Evolutionary conservation across 2,797 vertebrate species (phyloP).

Genomic region (Sparidentex hasta): DNA sequence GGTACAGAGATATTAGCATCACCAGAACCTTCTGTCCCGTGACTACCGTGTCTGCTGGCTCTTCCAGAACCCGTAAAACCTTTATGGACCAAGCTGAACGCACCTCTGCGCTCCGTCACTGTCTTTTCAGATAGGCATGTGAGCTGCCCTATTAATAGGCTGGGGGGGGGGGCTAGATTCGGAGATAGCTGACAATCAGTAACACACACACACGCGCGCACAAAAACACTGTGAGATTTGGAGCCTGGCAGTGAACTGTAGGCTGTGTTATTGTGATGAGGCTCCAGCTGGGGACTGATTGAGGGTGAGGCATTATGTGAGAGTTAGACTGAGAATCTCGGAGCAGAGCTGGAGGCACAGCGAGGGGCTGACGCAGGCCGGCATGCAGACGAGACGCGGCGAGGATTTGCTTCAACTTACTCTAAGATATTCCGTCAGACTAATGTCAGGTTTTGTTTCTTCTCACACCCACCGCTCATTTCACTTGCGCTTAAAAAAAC

Average conservation of each 20-base stretch:
- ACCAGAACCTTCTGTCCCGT: too few species aligned
- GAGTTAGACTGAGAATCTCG: constrained; percentile 72
- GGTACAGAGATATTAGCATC: background rate
- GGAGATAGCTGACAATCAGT: constrained; percentile 30
- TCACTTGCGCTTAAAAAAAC: constrained; percentile 34
- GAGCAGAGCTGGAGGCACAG: constrained; percentile 64
- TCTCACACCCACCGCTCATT: constrained; percentile 23
- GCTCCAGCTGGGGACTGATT: constrained; percentile 77
- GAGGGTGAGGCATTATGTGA: constrained; percentile 69
- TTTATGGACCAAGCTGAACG: background rate
- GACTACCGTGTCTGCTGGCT: background rate
- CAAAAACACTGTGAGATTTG: constrained; percentile 52
- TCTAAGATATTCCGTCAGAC: constrained; percentile 35
- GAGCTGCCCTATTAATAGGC: constrained; percentile 18
- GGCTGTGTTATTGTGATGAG: constrained; percentile 61
- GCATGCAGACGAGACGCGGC: constrained; percentile 35
- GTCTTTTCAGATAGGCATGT: constrained; percentile 5
- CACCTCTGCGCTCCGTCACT: background rate
- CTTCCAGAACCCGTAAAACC: background rate
- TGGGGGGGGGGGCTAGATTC: background rate
- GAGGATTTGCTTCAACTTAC: constrained; percentile 48
- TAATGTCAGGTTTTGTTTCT: constrained; percentile 43
- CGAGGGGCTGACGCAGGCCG: constrained; percentile 69
- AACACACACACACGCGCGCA: constrained; percentile 55
- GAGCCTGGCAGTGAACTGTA: constrained; percentile 24